Conservation (phyloP, 2,113 vertebrate species). For the Anas platyrhynchos region DNA sequence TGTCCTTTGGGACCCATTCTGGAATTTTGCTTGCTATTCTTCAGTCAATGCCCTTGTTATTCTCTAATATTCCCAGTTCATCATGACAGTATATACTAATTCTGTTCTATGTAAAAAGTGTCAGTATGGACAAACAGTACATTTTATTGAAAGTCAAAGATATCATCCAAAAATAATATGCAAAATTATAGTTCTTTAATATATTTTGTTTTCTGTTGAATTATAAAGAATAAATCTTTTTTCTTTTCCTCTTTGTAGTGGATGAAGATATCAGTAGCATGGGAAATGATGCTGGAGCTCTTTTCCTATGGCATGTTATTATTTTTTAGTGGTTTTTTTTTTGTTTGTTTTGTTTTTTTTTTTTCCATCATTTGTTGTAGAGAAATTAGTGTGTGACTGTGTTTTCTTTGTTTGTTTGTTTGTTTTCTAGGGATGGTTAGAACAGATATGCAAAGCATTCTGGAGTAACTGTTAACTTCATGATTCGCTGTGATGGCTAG, state of each 20-base stretch:
- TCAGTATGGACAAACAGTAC: not conserved
- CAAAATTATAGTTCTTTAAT: not conserved
- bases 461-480: not conserved
- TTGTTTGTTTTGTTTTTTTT: not conserved
- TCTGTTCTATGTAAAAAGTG: not conserved
- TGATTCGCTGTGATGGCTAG: not conserved
- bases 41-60: not conserved
- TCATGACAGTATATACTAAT: not conserved
- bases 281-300: not conserved
- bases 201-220: not conserved
- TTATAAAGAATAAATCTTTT: not conserved
- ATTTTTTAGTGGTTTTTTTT: not conserved
- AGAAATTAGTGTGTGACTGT: too few relatives aligned
- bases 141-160: not conserved
- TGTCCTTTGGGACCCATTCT: not conserved
- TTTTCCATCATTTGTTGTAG: too few relatives aligned
- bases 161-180: not conserved
- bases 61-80: not conserved
- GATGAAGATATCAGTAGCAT: not conserved
- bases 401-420: too few relatives aligned
- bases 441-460: not conserved
- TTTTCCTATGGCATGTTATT: not conserved
- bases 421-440: not conserved
- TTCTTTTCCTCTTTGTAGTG: not conserved
- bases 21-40: not conserved